Conservation (phyloP, 2,113 vertebrate species). For the Tetrao urogallus region DNA sequence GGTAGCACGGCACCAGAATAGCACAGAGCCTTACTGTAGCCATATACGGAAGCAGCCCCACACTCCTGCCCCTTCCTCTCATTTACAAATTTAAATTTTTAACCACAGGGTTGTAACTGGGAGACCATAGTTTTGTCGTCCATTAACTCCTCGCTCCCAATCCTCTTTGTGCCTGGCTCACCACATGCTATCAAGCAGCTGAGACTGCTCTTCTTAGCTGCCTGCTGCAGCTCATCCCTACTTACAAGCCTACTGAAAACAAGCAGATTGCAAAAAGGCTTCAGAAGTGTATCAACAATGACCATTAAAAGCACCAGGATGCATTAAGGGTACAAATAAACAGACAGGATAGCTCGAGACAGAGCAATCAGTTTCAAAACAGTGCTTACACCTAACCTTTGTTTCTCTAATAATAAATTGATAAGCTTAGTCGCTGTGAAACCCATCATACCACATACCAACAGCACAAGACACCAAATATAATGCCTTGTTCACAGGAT, state of each 20-base stretch:
- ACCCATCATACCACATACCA: neutral
- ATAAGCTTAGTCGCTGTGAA: neutral
- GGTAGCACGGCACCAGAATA: neutral
- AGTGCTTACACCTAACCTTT: neutral
- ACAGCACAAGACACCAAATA: neutral
- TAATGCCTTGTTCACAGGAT: neutral
- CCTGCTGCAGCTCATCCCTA: neutral
- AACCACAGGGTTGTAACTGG: neutral
- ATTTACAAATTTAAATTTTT: neutral
- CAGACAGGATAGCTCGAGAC: neutral
- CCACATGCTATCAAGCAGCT: neutral
- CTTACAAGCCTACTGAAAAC: neutral
- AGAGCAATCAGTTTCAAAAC: neutral
- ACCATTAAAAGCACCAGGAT: neutral
- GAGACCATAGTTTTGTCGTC: neutral
- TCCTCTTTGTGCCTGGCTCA: neutral
- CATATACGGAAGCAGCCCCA: neutral
- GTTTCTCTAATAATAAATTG: neutral
- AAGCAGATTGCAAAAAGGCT: neutral
- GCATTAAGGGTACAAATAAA: neutral
- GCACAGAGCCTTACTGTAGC: neutral
- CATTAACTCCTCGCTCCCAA: neutral
- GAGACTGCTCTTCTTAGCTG: neutral
- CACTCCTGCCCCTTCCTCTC: neutral
- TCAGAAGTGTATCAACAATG: neutral